Evolutionary conservation across 2,888 invertebrate species (phyloP), one percentile per base, ranked within the genome.

Genomic region (Mycalesis mineus): DNA sequence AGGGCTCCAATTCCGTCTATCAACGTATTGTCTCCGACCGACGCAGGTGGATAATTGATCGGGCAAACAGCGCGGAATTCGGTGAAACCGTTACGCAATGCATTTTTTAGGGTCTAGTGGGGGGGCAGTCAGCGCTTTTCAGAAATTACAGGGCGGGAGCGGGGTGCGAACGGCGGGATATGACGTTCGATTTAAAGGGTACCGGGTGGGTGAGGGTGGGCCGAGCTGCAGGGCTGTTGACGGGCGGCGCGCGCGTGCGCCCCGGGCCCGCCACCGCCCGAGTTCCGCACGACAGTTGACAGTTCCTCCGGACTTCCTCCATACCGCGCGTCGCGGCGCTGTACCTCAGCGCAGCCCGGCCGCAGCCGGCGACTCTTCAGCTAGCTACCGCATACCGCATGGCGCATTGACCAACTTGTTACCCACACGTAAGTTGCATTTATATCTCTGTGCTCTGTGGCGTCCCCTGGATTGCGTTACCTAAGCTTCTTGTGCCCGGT

Each of bases 271-370:
- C 80, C 84, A 83, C 84, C 85, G 91, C 91, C 91, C 91, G 87
- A 82, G 87, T 88, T 91, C 91, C 91, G 91, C 88, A 86, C 88
- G 83, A 83, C 83, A 91, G 90, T 89, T 91, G 91, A 92, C 92
- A 92, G 92, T 91, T 90, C 90, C 84, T 87, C 85, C 81, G 84
- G 84, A 82, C 84, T 88, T 90, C 91, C 91, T 86, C 85, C 83
- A 84, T 75, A 79, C 77, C 77, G 84, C 85, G 88, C 80, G 86
- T 87, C 80, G 80, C 79, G 83, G 82, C 76, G 78, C 73, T 78
- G 80, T 77, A 80, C 60, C 64, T 66, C 67, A 65, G 67, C 53
- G 64, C 65, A 63, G 65, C 36, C 36, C 36, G 9, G 17, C 42
- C 22, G 9, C n/a, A 17, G n/a, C 42, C 47, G 45, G 45, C 45